Base-by-base conservation (phyloP, 2,888 invertebrate genomes). In the Scotopteryx bipunctaria region DNA sequence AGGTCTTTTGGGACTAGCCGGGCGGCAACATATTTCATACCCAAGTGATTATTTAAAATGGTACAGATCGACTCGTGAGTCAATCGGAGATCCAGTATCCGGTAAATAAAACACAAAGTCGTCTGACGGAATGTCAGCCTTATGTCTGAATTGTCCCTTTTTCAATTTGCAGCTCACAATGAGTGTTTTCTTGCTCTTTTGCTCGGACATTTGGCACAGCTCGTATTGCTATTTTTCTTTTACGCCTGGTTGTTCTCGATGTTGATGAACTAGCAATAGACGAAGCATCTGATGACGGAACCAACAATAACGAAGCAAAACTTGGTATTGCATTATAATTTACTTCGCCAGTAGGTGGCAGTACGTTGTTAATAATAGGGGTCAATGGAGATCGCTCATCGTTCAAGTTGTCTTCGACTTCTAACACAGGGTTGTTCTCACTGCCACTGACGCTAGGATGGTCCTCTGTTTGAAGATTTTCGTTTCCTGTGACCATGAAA, bases 11-110 rank as follows among this genome's bases (percentile, higher is more conserved):
- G 42, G 51, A 63, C 59, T 57, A 61, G 57, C 52, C 63, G 55
- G 58, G 55, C 53, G 42, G 57, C 43, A 57, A 61, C 56, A 50
- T 55, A 51, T 57, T 56, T 57, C 57, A 59, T 60, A 40, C 54
- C 43, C 50, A 57, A 59, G 16, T 49, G 36, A 58, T 58, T 49
- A 19, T 8, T 51, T 51, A 50, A 57, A 57, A 46, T 56, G 32
- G 54, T 54, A 54, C 35, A 38, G 36, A 44, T 44, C 44, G 38
- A 47, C 44, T 55, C 55, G 57, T 48, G 36, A 49, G 37, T n/a
- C n/a, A n/a, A n/a, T n/a, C n/a, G n/a, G n/a, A n/a, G n/a, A n/a
- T n/a, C n/a, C n/a, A n/a, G n/a, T n/a, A n/a, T n/a, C n/a, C n/a
- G n/a, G n/a, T n/a, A n/a, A n/a, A n/a, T n/a, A n/a, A n/a, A n/a